Base-by-base conservation (phyloP, 2,888 invertebrate species). In the Drosophila birchii region DNA sequence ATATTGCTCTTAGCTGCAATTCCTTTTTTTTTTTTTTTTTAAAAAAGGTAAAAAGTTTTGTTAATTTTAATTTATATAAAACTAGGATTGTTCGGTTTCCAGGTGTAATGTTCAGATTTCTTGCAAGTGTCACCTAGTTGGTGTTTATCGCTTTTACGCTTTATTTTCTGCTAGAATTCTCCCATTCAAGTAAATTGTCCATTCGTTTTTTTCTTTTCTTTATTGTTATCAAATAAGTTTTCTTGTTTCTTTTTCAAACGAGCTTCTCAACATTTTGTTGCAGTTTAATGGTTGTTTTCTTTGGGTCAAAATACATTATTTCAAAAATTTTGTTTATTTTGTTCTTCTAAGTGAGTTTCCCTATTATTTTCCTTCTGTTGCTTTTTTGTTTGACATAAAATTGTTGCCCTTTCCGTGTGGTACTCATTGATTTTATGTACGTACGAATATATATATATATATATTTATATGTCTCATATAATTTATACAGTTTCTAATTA, bases 261-360 rank as follows among this genome's bases (percentile, higher is more conserved):
- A 88, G 76, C 76, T 83, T 67, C 57, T 79, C 83, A 88, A 88
- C 83, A 18, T 70, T 63, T 67, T 70, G 73, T 79, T 78, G 57
- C 60, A 49, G 76, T 69, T 75, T 74, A 84, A 78, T 81, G 71
- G 74, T 72, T 83, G 75, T 68, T 76, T 88, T 84, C 80, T 86
- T 86, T 87, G 86, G 89, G 76, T 88, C 89, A 78, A 88, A 88
- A 88, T 86, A 86, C 85, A 85, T 75, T 86, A 87, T 78, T 85
- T 80, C 70, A 86, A 85, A 82, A 77, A 79, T 77, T 70, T 78
- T 64, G 66, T 76, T 75, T 75, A 23, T 4, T 23, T 23, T 23
- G 23, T 71, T 81, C 66, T 55, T 80, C 66, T 71, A 80, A 64
- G 63, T 69, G 75, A 51, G 69, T 83, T 78, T 34, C 38, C 45